Evolutionary conservation across 1,140 invertebrate genomes (phyloP), one percentile per base, ranked within the genome.

Genomic region (Dufourea novaeangliae): DNA sequence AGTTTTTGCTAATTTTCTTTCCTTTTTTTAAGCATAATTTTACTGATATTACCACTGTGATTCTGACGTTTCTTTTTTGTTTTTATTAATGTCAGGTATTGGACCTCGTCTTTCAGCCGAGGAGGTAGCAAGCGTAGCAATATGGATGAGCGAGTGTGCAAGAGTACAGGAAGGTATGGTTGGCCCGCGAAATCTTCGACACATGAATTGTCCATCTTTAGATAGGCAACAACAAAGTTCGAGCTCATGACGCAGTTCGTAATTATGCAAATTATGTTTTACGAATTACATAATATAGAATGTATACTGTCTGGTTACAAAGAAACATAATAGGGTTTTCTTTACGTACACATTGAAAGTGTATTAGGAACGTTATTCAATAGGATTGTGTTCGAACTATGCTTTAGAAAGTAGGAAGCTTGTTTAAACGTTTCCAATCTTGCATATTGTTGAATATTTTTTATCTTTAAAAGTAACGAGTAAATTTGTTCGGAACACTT

Each of bases 141-240:
- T 90, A 11, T 93, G 92, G 92, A 83, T 93, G 83, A 88, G 81
- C 0, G 91, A 93, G 52, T 93, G 92, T 44, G 88, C 91, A 0
- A 89, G 83, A 70, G 83, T 90, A 44, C 92, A 93, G 54, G 87
- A 88, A 37, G 91, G 91, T 2, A 90, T 93, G 90, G 85, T 93
- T 25, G 92, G 91, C 2, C 91, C 92, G 7, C 85, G 92, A 69
- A 93, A 93, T 82, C 79, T 93, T 3, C 86, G 92, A 3, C 92
- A 93, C 46, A 82, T 88, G 10, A 86, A 91, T 3, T 93, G 92
- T 80, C 92, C 92, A 14, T 80, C 88, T 22, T 66, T 93, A 10
- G 89, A 90, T 14, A 80, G 78, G 54, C 83, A 79, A 75, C 83
- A 79, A 75, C 64, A 70, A 37, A 69, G 41, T 34, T 79, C 70